Conservation (phyloP, 2,888 invertebrate species). For the Dromius quadrimaculatus region DNA sequence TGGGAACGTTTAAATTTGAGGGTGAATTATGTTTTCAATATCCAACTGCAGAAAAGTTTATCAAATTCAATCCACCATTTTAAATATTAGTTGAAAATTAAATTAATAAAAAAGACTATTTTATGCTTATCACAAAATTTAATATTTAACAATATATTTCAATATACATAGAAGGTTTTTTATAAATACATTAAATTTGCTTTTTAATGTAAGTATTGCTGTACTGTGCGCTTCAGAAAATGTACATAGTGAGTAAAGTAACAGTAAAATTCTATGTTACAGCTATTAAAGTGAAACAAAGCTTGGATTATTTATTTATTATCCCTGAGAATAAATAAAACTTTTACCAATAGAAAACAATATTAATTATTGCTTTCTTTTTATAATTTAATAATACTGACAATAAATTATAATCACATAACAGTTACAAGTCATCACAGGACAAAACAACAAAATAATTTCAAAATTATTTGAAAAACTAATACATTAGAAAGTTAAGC, state of each 20-base stretch:
- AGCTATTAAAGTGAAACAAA: background rate
- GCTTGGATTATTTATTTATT: background rate
- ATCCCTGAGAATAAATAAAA: constrained; percentile 50
- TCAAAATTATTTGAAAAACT: background rate
- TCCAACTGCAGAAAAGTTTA: too few relatives aligned
- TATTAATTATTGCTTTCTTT: constrained; percentile 26
- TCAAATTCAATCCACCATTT: too few relatives aligned
- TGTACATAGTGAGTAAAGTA: constrained; percentile 33
- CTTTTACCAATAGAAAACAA: constrained; percentile 13
- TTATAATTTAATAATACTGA: constrained; percentile 6
- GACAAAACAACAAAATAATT: background rate
- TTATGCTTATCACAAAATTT: constrained; percentile 47
- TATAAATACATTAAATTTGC: constrained; percentile 28
- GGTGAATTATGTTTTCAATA: too few relatives aligned
- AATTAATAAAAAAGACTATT: background rate
- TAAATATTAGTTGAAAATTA: too few relatives aligned
- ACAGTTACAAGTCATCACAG: constrained; percentile 8
- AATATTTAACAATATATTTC: constrained; percentile 32
- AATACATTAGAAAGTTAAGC: background rate
- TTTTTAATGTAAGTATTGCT: constrained; percentile 42
- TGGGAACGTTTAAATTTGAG: too few relatives aligned
- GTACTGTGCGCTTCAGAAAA: constrained; percentile 33
- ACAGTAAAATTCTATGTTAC: constrained; percentile 5
- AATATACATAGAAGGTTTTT: constrained; percentile 42
- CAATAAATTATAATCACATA: constrained; percentile 10